phyloP scores from a whole-genome alignment of 2,797 vertebrate species.

The Enteromius unitaeniatus region DNA sequence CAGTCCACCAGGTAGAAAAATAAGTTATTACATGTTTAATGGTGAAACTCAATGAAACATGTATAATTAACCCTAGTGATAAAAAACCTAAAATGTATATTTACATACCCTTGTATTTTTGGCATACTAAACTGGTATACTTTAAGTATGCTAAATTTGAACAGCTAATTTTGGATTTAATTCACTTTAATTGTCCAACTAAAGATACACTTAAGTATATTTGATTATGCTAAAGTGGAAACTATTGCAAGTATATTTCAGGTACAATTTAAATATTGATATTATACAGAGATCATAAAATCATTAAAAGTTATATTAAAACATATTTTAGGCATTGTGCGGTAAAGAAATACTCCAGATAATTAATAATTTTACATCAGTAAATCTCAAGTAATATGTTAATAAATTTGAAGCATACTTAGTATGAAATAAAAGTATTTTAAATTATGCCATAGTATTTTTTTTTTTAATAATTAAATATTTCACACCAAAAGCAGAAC shows the following conservation, averaged over 20 bases:
- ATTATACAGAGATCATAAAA: background rate
- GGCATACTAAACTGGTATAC: background rate
- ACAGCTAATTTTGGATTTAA: background rate
- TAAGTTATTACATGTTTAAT: background rate
- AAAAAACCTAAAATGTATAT: background rate
- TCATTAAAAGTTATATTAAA: background rate
- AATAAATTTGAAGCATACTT: background rate
- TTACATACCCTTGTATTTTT: background rate
- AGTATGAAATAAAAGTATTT: background rate
- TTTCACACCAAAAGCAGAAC: background rate
- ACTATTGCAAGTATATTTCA: background rate
- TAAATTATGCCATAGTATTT: background rate
- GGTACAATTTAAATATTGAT: background rate
- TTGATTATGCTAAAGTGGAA: background rate
- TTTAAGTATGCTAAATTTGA: background rate
- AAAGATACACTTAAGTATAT: background rate
- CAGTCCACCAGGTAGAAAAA: slow-evolving; percentile 69
- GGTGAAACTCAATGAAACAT: background rate
- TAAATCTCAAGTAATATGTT: background rate
- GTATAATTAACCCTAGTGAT: background rate
- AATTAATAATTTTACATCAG: background rate
- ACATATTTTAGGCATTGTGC: too few species aligned
- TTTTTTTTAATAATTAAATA: background rate
- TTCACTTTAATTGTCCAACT: background rate
- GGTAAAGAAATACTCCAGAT: background rate